A percentile compares a stretch with the other conserved stretches of the same genome.
phyloP scores from a whole-genome alignment of 2,888 invertebrate genomes.

The Scaptodrosophila latifasciaeformis region DNA sequence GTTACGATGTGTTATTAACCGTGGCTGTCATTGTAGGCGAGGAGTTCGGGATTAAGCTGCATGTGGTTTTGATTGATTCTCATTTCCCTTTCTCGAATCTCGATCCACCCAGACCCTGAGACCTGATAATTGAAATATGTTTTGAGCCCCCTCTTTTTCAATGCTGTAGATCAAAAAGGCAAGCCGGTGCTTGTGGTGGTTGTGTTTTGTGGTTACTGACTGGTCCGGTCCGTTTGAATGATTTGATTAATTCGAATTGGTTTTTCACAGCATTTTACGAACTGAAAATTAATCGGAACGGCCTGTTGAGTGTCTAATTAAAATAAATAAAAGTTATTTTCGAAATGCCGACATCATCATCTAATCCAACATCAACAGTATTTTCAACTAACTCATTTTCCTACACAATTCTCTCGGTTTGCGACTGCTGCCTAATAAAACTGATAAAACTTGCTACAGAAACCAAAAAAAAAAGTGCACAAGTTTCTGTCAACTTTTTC shows the following conservation, averaged over 20 bases:
- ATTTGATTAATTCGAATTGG: constrained; percentile 62
- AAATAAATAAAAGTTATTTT: constrained; percentile 33
- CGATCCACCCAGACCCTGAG: constrained; percentile 52
- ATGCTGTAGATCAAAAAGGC: constrained; percentile 52
- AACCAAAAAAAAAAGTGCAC: constrained; percentile 11
- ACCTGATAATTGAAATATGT: constrained; percentile 65
- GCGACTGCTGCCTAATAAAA: neutral
- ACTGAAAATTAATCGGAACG: too few species aligned
- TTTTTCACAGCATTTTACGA: constrained; percentile 20
- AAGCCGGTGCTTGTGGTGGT: too few species aligned
- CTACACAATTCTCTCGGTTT: too few species aligned
- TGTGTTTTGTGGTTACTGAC: neutral
- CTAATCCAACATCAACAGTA: constrained; percentile 2
- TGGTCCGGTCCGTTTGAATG: constrained; percentile 33
- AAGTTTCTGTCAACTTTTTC: constrained; percentile 30
- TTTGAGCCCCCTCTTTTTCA: constrained; percentile 17
- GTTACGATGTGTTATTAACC: too few species aligned
- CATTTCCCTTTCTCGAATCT: too few species aligned
- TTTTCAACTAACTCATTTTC: too few species aligned
- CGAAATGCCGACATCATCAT: neutral
- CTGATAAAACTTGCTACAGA: neutral
- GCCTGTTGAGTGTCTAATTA: constrained; percentile 43
- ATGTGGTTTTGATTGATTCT: constrained; percentile 65
- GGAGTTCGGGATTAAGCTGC: neutral
- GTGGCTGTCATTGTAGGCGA: too few species aligned